Evolutionary conservation across 2,888 invertebrate species (phyloP).

Genomic region (Pediacus dermestoides): DNA sequence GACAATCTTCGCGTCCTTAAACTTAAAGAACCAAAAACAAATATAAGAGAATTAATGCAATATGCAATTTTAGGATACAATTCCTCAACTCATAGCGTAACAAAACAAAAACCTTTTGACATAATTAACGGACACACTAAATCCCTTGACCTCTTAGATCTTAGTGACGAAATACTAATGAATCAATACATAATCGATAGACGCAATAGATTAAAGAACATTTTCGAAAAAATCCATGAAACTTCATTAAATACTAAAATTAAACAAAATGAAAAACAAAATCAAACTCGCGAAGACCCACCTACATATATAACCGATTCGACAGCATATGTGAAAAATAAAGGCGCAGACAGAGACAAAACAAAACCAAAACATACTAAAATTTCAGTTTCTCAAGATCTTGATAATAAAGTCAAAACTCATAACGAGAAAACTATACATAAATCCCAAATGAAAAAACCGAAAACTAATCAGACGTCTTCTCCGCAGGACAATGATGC

Average conservation of each 20-base stretch:
- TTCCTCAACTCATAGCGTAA: conserved; percentile 16
- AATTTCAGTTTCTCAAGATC: conserved; percentile 10
- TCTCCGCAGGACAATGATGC: conserved; percentile 6
- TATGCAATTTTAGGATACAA: conserved; percentile 23
- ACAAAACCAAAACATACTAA: conserved; percentile 14
- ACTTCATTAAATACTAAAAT: conserved; percentile 7
- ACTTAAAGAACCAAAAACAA: conserved; percentile 9
- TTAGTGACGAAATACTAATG: conserved; percentile 14
- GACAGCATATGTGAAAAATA: conserved; percentile 11
- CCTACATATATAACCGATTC: neutral
- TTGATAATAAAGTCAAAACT: conserved; percentile 13
- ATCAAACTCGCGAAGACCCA: conserved; percentile 13
- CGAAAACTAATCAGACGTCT: conserved; percentile 4
- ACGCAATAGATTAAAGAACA: conserved; percentile 13
- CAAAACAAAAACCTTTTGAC: conserved; percentile 17
- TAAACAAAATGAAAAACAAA: conserved; percentile 13
- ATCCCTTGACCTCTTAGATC: conserved; percentile 19
- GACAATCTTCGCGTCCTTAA: conserved; percentile 9
- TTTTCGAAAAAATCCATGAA: conserved; percentile 17
- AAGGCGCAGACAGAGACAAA: conserved; percentile 11
- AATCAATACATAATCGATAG: conserved; percentile 17
- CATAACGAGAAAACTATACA: conserved; percentile 11
- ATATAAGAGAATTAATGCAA: conserved; percentile 14
- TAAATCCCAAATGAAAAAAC: conserved; percentile 15
- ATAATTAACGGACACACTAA: conserved; percentile 15